Percentiles rank a stretch among this genome's conserved stretches.
phyloP scores from a whole-genome alignment of 2,888 invertebrate species.

The Xestia xanthographa region DNA sequence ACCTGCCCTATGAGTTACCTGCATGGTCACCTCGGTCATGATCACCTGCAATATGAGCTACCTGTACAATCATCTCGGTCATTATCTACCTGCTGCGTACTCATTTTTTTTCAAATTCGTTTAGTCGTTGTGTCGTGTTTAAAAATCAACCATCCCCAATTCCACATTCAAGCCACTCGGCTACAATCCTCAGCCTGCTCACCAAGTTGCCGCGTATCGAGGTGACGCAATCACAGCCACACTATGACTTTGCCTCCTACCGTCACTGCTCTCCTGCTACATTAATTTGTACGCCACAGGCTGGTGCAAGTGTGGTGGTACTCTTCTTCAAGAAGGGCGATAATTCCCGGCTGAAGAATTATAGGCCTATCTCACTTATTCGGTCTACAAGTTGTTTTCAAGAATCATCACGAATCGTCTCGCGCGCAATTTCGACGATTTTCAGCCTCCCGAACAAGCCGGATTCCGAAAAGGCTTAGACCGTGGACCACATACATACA shows the following conservation, averaged over 20 bases:
- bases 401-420: no score
- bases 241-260: not conserved
- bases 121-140: not conserved
- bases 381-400: no score
- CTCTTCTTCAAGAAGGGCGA: no score
- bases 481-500: no score
- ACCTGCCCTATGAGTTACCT: not conserved
- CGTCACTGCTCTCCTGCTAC: not conserved
- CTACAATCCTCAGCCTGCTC: not conserved
- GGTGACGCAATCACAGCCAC: not conserved
- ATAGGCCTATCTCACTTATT: no score
- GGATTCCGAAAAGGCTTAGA: no score
- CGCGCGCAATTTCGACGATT: no score
- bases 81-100: not conserved
- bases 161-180: not conserved
- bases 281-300: no score
- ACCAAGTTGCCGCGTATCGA: not conserved
- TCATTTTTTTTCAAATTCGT: not conserved
- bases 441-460: no score
- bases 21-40: not conserved
- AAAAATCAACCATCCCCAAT: not conserved
- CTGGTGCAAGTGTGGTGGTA: no score
- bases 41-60: not conserved
- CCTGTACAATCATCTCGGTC: not conserved
- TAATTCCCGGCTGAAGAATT: no score